phyloP scores from a whole-genome alignment of 2,113 vertebrate genomes.

The Vulpes vulpes region DNA sequence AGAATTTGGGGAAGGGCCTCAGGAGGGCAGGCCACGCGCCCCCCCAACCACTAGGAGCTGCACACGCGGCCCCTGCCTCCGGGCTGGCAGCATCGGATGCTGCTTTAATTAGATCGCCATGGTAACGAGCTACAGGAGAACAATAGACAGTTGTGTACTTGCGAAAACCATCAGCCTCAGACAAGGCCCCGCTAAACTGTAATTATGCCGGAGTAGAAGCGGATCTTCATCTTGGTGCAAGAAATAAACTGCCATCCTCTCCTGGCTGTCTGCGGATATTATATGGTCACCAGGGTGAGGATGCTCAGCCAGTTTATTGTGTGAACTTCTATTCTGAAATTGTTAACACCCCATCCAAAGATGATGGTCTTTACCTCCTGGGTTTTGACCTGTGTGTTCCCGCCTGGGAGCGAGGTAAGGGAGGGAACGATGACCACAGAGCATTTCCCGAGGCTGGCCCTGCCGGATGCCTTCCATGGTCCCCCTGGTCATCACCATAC shows the following conservation, averaged over 20 bases:
- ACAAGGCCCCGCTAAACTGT: slow-evolving; percentile 68
- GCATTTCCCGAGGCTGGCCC: background rate
- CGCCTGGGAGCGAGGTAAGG: background rate
- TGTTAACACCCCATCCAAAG: background rate
- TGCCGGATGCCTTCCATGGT: background rate
- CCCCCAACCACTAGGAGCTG: background rate
- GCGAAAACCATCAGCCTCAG: slow-evolving; percentile 68
- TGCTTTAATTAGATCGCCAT: slow-evolving; percentile 83
- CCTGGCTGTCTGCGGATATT: background rate
- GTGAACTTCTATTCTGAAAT: background rate
- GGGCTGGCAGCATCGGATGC: slow-evolving; percentile 57
- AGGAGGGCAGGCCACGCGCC: background rate
- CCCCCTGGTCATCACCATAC: background rate
- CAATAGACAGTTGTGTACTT: slow-evolving; percentile 83
- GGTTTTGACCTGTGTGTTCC: background rate
- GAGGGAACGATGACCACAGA: background rate
- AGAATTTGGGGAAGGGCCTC: slow-evolving; percentile 39
- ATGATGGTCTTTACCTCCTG: background rate
- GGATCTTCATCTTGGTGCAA: slow-evolving; percentile 49
- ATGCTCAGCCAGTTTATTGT: background rate
- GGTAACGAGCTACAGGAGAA: slow-evolving; percentile 81
- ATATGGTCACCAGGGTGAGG: background rate
- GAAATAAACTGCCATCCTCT: background rate
- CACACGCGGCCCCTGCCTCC: slow-evolving; percentile 62
- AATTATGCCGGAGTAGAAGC: slow-evolving; percentile 63